Evolutionary conservation across 2,797 vertebrate genomes (phyloP).

Genomic region (Danio kyathit): DNA sequence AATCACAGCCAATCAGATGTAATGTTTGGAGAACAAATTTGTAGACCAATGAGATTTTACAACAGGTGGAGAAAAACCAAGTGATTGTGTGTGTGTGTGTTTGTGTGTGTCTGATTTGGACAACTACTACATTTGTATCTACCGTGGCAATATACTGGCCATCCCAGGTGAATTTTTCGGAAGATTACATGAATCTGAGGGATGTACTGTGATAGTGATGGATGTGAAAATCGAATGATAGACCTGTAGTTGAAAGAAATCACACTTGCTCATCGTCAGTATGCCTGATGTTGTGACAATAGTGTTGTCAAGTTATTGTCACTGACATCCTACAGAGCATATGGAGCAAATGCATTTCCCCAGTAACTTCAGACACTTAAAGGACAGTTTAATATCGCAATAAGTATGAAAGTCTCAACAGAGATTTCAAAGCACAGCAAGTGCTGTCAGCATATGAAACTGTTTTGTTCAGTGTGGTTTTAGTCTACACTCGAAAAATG

Average conservation of each 20-base stretch:
- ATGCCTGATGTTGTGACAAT: slow-evolving; percentile 15
- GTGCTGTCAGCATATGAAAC: not conserved
- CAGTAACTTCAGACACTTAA: not conserved
- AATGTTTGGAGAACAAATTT: not conserved
- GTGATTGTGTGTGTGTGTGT: too few species aligned
- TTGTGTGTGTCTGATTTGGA: not conserved
- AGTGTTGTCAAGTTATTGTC: slow-evolving; percentile 3
- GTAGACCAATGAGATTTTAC: not conserved
- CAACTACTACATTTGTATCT: not conserved
- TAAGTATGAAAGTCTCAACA: not conserved
- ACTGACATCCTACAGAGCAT: not conserved
- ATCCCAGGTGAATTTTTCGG: not conserved
- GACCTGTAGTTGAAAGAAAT: not conserved
- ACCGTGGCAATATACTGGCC: not conserved
- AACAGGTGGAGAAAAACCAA: not conserved
- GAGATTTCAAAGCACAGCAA: not conserved
- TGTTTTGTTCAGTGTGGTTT: not conserved
- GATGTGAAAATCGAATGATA: slow-evolving; percentile 10
- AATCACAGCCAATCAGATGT: not conserved
- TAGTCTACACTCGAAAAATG: not conserved
- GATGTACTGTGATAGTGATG: not conserved
- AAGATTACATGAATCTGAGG: not conserved
- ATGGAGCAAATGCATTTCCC: not conserved
- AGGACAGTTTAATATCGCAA: not conserved
- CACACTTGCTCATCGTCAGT: not conserved